Conservation (phyloP, 2,113 vertebrate species). For the Prionailurus bengalensis region DNA sequence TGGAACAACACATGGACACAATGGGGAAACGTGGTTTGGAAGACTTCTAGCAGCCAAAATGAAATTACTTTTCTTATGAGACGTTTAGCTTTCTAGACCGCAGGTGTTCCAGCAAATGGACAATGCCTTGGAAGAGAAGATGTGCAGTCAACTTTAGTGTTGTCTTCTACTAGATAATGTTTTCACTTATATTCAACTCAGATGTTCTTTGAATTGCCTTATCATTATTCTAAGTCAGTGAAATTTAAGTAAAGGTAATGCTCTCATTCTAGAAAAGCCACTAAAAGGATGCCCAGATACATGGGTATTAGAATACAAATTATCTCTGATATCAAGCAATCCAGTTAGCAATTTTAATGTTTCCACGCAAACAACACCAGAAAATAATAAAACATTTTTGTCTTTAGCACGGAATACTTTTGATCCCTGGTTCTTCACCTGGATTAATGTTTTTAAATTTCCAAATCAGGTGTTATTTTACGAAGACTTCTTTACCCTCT, state of each 20-base stretch:
- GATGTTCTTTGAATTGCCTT: not conserved
- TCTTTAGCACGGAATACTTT: not conserved
- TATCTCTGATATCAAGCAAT: not conserved
- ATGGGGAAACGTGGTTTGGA: not conserved
- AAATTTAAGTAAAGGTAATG: not conserved
- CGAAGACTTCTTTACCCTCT: not conserved
- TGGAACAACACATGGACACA: not conserved
- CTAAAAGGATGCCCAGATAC: not conserved
- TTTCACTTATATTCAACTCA: constrained; percentile 6
- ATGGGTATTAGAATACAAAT: not conserved
- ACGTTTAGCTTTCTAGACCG: not conserved
- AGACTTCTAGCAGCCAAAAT: not conserved
- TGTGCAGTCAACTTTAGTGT: not conserved
- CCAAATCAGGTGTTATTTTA: not conserved
- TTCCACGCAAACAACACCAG: not conserved
- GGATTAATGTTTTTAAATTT: not conserved
- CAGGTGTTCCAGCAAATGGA: not conserved
- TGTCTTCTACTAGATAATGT: not conserved
- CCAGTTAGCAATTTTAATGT: not conserved
- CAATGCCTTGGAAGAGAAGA: not conserved
- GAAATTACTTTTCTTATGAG: not conserved
- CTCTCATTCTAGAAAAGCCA: not conserved
- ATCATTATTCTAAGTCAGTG: not conserved
- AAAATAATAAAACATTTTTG: not conserved
- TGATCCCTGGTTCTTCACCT: not conserved